Conservation (phyloP, 2,797 vertebrate genomes). For the Enteromius radiatus region DNA sequence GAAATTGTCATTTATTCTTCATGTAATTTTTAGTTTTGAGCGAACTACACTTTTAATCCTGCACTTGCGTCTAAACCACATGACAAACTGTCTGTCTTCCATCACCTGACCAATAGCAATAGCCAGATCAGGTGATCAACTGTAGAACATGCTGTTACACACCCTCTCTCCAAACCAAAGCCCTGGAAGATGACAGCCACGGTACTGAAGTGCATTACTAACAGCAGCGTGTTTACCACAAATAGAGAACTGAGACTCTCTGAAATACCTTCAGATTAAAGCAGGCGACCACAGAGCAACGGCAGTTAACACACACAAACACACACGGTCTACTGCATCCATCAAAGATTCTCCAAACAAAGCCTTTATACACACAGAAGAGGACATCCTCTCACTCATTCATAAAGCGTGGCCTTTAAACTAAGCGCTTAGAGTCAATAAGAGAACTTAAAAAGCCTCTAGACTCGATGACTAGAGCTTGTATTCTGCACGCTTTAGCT, state of each 20-base stretch:
- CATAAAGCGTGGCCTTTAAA: constrained; percentile 33
- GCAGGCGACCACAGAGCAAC: constrained; percentile 46
- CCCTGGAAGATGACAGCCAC: constrained; percentile 13
- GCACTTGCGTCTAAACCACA: constrained; percentile 65
- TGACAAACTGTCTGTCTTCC: constrained; percentile 59
- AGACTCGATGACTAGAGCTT: constrained; percentile 21
- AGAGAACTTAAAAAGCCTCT: constrained; percentile 41
- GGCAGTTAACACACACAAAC: constrained; percentile 41
- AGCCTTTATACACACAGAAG: constrained; percentile 48
- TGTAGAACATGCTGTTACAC: constrained; percentile 56
- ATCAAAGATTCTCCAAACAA: constrained; percentile 32
- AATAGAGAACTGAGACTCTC: constrained; percentile 58
- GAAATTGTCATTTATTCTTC: neutral
- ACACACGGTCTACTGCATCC: neutral
- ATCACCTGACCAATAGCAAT: constrained; percentile 57
- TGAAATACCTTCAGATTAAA: constrained; percentile 73
- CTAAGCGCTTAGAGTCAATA: constrained; percentile 24
- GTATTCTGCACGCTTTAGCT: constrained; percentile 5
- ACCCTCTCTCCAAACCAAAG: constrained; percentile 46
- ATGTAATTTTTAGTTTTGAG: neutral
- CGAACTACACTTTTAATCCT: neutral
- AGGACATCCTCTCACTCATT: constrained; percentile 27
- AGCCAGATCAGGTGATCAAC: constrained; percentile 59
- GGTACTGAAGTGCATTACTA: constrained; percentile 62
- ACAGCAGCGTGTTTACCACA: constrained; percentile 70